phyloP scores from a whole-genome alignment of 2,797 vertebrate species.

The Pachyuromys duprasi region DNA sequence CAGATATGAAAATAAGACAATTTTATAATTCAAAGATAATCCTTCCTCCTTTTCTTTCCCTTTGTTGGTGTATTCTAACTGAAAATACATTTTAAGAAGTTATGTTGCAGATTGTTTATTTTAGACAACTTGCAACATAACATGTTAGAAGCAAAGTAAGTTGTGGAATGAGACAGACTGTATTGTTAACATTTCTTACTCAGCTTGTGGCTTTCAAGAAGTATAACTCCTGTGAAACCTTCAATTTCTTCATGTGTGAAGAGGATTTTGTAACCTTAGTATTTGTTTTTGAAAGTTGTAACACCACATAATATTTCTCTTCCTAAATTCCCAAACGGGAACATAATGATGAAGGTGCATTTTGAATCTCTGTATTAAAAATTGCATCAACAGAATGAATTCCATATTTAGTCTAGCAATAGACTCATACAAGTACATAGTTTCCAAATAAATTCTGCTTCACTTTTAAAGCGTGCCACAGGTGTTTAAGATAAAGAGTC shows the following conservation, averaged over 20 bases:
- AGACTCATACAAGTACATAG: neutral
- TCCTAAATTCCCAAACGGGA: neutral
- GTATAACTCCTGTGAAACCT: neutral
- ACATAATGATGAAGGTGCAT: neutral
- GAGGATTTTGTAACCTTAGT: neutral
- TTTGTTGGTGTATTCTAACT: conserved; percentile 1
- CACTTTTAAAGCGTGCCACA: neutral
- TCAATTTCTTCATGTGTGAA: neutral
- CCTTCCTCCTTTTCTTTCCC: neutral
- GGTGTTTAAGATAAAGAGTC: neutral
- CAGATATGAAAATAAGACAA: neutral
- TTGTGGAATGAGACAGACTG: neutral
- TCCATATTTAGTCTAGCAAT: neutral
- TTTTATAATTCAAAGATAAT: conserved; percentile 35
- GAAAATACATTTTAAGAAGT: neutral
- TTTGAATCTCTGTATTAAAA: neutral
- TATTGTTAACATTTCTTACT: neutral
- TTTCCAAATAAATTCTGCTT: neutral
- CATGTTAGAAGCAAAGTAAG: neutral
- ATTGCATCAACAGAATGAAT: neutral
- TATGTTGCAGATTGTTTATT: neutral
- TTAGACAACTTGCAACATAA: neutral
- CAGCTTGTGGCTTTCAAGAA: neutral
- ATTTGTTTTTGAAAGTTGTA: neutral
- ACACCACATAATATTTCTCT: neutral